Base-by-base conservation (phyloP, 2,888 invertebrate genomes). In the Adelphocoris suturalis region DNA sequence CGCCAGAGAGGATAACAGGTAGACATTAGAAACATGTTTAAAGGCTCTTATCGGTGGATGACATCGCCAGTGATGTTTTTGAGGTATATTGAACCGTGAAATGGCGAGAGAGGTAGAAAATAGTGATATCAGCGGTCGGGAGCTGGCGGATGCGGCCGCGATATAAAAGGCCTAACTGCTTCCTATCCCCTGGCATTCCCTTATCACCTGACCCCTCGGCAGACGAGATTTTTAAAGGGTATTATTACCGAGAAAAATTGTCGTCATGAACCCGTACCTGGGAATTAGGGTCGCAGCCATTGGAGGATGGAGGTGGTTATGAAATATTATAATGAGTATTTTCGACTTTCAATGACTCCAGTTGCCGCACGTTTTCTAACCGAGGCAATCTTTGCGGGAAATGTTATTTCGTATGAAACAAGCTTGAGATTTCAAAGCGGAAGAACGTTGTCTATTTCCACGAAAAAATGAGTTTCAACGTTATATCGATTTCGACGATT, bases 11-110 rank as follows among this genome's bases (percentile, higher is more conserved):
- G 19, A 52, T 13, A 16, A 13, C 23, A 68, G 68, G 68, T 68
- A 68, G 61, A 68, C 68, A 68, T 68, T 68, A 68, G 68, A 68
- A 68, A 68, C 23, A 68, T 23, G 23, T 19, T 68, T 68, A 68
- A 68, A 68, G 68, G 68, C 68, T 68, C 27, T 68, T 68, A 68
- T 68, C 68, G 68, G 68, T 0, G 27, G 23, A 68, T 68, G 68
- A 68, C 68, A 68, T 68, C 68, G 23, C 68, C 68, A 68, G 68
- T 68, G 68, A 7, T 68, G 68, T 68, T 68, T 68, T 23, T 68
- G 68, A 68, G 68, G 68, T 68, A 68, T 23, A 68, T 68, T 68
- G 68, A 68, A 68, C 68, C 68, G 68, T 68, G 68, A 68, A 68
- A 68, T 68, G 68, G n/a, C 27, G 9, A 23, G 68, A 27, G 68